phyloP scores from a whole-genome alignment of 1,140 invertebrate species.

The Cylas formicarius region DNA sequence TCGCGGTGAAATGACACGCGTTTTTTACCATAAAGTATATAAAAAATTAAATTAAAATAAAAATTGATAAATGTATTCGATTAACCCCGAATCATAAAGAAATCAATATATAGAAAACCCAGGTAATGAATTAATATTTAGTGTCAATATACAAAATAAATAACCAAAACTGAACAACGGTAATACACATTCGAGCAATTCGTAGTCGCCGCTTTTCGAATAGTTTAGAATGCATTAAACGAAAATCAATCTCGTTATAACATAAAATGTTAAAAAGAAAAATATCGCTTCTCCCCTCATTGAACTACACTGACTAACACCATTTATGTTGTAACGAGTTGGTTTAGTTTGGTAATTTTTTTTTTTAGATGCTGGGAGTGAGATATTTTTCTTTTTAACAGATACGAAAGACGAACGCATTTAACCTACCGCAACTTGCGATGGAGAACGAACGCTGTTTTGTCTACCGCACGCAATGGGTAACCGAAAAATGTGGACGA shows the following conservation, averaged over 20 bases:
- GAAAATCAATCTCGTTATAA: slow-evolving; percentile 44
- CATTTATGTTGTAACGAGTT: slow-evolving; percentile 52
- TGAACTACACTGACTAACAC: not conserved
- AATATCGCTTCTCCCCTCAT: slow-evolving; percentile 38
- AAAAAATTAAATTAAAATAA: no score
- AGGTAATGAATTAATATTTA: no score
- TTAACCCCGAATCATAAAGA: no score
- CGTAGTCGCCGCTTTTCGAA: no score
- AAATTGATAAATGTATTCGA: no score
- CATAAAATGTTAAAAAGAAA: slow-evolving; percentile 40
- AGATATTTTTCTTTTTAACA: slow-evolving; percentile 51
- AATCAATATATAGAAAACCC: no score
- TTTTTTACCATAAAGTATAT: no score
- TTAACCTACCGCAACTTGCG: slow-evolving; percentile 36
- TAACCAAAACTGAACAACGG: no score
- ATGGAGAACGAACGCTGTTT: slow-evolving; percentile 9
- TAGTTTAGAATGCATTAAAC: no score
- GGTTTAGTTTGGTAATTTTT: slow-evolving; percentile 10
- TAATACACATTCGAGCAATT: no score
- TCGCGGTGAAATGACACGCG: no score
- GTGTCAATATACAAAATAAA: no score
- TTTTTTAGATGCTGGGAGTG: slow-evolving; percentile 36
- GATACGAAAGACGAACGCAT: slow-evolving; percentile 56
- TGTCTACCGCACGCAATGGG: slow-evolving; percentile 1
- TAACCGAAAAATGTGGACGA: not conserved